Conservation (phyloP, 2,888 invertebrate species). For the Andrena fulva region DNA sequence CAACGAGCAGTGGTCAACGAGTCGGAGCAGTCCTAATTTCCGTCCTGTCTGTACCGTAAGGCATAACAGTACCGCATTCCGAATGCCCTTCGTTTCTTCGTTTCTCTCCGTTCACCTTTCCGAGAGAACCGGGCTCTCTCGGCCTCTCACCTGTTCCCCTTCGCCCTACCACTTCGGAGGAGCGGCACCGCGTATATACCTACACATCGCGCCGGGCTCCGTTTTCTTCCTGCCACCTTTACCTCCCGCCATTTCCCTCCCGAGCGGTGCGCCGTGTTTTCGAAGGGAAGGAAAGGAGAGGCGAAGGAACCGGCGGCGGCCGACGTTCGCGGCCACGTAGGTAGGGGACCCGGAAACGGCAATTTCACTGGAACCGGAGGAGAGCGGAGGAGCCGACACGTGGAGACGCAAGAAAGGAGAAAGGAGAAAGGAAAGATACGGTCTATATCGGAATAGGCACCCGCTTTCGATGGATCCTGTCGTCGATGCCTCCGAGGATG, state of each 20-base stretch:
- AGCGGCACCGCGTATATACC: slow-evolving; percentile 40
- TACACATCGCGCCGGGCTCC: slow-evolving; percentile 19
- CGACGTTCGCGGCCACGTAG: slow-evolving; percentile 26
- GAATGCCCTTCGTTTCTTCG: slow-evolving; percentile 81
- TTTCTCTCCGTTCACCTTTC: slow-evolving; percentile 80
- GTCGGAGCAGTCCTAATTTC: slow-evolving; percentile 82
- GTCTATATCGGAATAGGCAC: slow-evolving; percentile 28
- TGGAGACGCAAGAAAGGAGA: slow-evolving; percentile 70
- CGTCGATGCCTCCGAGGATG: slow-evolving; percentile 15
- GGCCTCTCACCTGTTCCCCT: slow-evolving; percentile 78
- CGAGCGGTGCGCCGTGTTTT: slow-evolving; percentile 43
- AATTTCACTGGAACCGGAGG: slow-evolving; percentile 70
- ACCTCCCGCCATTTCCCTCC: slow-evolving; percentile 50
- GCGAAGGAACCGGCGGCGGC: slow-evolving; percentile 51
- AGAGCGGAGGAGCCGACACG: slow-evolving; percentile 67
- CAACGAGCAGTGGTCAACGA: slow-evolving; percentile 55
- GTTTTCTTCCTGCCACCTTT: slow-evolving; percentile 57
- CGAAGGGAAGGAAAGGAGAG: slow-evolving; percentile 64
- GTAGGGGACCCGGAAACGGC: slow-evolving; percentile 74
- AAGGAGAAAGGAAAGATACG: slow-evolving; percentile 66
- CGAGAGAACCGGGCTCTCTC: slow-evolving; percentile 69
- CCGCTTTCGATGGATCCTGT: slow-evolving; percentile 17
- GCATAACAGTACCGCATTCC: slow-evolving; percentile 84
- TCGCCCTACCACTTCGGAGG: slow-evolving; percentile 71
- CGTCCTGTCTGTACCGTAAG: slow-evolving; percentile 83